phyloP scores from a whole-genome alignment of 2,888 invertebrate genomes.

The Aphrophora alni region DNA sequence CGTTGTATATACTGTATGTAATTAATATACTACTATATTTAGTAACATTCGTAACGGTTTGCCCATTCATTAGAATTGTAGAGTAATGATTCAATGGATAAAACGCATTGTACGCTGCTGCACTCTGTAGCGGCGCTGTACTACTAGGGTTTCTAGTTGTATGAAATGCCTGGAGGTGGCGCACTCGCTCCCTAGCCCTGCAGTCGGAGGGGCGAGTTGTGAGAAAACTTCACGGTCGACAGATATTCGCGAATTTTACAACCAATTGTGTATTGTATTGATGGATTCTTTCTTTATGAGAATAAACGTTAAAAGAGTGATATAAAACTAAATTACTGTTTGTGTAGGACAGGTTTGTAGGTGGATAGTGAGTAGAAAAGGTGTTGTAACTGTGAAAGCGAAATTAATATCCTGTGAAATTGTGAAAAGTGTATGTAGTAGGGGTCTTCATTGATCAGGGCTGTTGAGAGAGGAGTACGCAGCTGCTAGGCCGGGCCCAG shows the following conservation, averaged over 20 bases:
- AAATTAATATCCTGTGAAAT: neutral
- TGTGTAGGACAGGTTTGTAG: neutral
- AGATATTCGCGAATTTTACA: neutral
- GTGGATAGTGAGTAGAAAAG: neutral
- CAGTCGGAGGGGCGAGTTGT: conserved; percentile 9
- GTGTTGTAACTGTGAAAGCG: neutral
- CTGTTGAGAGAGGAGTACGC: conserved; percentile 30
- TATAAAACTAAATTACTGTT: neutral
- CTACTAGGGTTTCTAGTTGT: neutral
- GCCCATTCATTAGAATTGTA: neutral
- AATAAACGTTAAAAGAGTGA: neutral
- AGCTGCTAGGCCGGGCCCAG: conserved; percentile 31
- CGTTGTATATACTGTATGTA: too few relatives aligned
- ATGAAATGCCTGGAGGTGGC: neutral
- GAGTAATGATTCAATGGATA: neutral
- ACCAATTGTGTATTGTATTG: neutral
- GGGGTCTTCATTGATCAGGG: conserved; percentile 29
- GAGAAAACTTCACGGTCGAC: neutral
- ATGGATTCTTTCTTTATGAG: neutral
- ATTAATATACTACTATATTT: too few relatives aligned
- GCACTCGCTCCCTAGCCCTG: neutral
- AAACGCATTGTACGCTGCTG: neutral
- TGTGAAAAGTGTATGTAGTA: neutral
- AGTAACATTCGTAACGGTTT: neutral
- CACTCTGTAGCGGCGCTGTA: neutral